Conservation (phyloP, 2,797 vertebrate genomes). For the Cossypha heuglini region DNA sequence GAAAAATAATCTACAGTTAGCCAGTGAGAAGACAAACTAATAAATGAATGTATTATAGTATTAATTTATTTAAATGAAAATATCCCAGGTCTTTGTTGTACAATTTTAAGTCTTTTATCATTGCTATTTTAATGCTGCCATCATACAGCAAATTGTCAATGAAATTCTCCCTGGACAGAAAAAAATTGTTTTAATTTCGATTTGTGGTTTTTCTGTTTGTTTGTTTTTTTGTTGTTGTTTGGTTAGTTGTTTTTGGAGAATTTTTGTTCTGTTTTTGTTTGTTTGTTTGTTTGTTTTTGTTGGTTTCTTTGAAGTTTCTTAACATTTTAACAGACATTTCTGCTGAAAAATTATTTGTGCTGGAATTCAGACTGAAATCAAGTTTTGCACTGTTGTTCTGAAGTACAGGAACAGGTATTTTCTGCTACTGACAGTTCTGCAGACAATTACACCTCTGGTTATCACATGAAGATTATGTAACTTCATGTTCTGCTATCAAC, state of each 20-base stretch:
- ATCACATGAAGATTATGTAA: neutral
- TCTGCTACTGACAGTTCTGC: neutral
- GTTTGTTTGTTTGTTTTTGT: neutral
- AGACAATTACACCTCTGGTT: neutral
- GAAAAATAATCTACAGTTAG: neutral
- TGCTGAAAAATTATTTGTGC: neutral
- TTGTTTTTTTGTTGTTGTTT: neutral
- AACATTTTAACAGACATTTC: neutral
- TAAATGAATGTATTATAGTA: neutral
- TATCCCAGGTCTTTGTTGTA: neutral
- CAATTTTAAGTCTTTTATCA: neutral
- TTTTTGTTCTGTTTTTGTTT: neutral
- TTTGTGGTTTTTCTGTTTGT: neutral
- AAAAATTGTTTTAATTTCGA: neutral
- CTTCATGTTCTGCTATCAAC: neutral
- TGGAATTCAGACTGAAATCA: neutral
- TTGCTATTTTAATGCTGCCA: neutral
- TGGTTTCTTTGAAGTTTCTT: fast-evolving
- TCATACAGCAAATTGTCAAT: neutral
- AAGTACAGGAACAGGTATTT: neutral
- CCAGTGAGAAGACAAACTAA: neutral
- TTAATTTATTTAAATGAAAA: neutral
- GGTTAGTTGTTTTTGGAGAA: too few species aligned
- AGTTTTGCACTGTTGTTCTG: neutral
- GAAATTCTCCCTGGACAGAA: neutral